Evolutionary conservation across 2,113 vertebrate genomes (phyloP), one percentile per base, ranked within the genome.

Genomic region (rat (Rattus norvegicus)): DNA sequence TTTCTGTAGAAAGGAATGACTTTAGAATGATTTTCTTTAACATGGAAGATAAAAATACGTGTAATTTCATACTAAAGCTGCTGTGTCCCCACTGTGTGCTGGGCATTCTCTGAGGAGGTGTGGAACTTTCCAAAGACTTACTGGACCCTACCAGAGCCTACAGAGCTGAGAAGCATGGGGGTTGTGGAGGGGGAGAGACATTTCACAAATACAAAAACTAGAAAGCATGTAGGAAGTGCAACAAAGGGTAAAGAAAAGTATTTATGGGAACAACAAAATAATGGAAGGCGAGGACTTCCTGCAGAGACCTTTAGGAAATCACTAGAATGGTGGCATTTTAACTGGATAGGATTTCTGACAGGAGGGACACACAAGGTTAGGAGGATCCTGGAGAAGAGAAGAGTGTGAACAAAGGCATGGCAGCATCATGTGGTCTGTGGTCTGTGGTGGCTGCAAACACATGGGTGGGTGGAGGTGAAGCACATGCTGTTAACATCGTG

Each of bases 131-230:
- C 72, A 83, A 43, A 95, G 52, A 85, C 28, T 94, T 49, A 54
- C 17, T 76, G 36, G 49, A 36, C 22, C 59, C 76, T 93, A 30
- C 19, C 16, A 43, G 43, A 43, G 43, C 93, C 81, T 56, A 93
- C 33, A 84, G 56, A 88, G 22, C 26, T 95, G 52, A 93, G 70
- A 43, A 87, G 87, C 33, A 63, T 36, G 26, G 59, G 36, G 76
- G 59, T 61, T 22, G 39, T 24, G 59, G 52, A 19, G 72, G 84
- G 52, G 33, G 52, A 43, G 17, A 97, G 79, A 93, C 52, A 88
- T 88, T 95, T 94, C 59, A 97, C 92, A 97, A 96, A 95, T 92
- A 96, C 90, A 75, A 94, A 96, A 95, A 91, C 91, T 95, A 91
- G 87, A 93, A 92, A 92, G 88, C 86, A 65, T 86, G 20, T 83